Base-by-base conservation (phyloP, 1,140 invertebrate genomes). In the Mizuhopecten yessoensis region DNA sequence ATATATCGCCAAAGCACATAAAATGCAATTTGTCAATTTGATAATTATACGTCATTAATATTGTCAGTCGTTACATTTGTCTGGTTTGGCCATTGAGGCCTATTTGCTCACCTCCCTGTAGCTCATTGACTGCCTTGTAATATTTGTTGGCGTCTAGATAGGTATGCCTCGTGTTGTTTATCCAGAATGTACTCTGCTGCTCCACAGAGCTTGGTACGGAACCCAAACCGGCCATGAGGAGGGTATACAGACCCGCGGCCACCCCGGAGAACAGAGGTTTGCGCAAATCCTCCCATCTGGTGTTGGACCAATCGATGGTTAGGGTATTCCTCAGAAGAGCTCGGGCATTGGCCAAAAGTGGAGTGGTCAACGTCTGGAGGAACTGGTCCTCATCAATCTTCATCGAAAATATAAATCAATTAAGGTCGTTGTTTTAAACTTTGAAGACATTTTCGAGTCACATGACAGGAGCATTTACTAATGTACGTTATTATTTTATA, bases 181-280 rank as follows among this genome's bases (percentile, higher is more conserved):
- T 89, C 92, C 92, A 93, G 86, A 92, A 93, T 17, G 45, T 86
- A 29, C 88, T 88, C 45, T 93, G 92, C 17, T 93, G 86, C 33
- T 92, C 92, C 10, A 93, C 88, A 10, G 90, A 90, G 33, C 42
- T 42, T 36, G 92, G 91, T 34, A 92, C 23, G 11, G 88, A 86
- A 39, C 34, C 88, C 3, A 29, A 9, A 11, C 92, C 90, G 20
- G 92, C 86, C 34, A 93, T 91, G 0, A 94, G 75, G 0, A 90
- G 86, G 0, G 93, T 34, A 86, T 92, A 93, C 45, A 95, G 90
- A 90, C 92, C 92, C 0, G 94, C 94, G 15, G 94, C 95, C 33
- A 96, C 86, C 0, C 94, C 95, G 0, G 94, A 95, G 87, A 94
- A 94, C 0, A 95, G 90, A 33, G 95, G 95, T 87, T 94, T 95